Conservation (phyloP, 1,140 invertebrate genomes). For the Callitettix versicolor region DNA sequence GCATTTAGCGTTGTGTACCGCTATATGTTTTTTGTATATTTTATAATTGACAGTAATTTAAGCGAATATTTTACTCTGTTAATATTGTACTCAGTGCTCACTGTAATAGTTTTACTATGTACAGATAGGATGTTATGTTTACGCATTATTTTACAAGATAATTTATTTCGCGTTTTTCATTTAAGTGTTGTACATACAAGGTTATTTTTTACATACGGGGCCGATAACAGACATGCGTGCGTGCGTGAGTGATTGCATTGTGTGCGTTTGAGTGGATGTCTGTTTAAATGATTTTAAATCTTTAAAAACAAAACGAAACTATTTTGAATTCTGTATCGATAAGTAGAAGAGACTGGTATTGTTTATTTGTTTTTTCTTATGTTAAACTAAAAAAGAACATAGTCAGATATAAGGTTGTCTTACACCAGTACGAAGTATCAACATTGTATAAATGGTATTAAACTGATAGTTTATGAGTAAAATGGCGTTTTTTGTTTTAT, state of each 20-base stretch:
- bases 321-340: conserved; percentile 3
- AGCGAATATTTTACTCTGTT: neutral
- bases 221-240: neutral
- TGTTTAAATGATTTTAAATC: neutral
- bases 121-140: neutral
- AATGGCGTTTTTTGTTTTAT: neutral
- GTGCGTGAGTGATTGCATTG: conserved; percentile 9
- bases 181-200: no score
- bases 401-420: neutral
- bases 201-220: neutral
- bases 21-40: no score
- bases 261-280: neutral
- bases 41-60: no score
- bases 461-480: conserved; percentile 28
- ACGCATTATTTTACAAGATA: neutral
- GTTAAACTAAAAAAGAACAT: neutral
- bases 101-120: neutral
- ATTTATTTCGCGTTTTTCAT: neutral
- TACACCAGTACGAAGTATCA: conserved; percentile 7
- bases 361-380: conserved; percentile 8
- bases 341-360: conserved; percentile 9
- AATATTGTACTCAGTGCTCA: neutral
- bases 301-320: conserved; percentile 10
- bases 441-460: conserved; percentile 29
- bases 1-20: no score